Percentiles rank a stretch among this genome's conserved stretches.
These are phyloP conservation scores for Drosophila niveifrons DNA, from an alignment of 2,888 invertebrate species.

Conservation along the genomic window DNA sequence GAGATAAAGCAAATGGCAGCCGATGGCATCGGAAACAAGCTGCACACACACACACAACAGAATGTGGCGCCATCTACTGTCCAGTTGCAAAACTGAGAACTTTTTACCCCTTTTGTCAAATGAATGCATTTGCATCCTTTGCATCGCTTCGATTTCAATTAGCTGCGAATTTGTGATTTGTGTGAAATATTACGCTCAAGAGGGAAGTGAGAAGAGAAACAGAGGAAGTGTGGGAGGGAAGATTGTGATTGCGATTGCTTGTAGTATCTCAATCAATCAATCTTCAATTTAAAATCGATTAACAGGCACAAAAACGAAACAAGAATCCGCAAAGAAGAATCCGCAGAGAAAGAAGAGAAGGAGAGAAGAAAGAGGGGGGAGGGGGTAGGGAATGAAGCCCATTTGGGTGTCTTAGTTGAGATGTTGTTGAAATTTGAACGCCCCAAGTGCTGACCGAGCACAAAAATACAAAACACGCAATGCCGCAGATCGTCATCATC, in stretches of 20 bases:
- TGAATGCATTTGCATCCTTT: not conserved
- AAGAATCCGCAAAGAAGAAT: not conserved
- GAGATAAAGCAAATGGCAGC: conserved; percentile 22
- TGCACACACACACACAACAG: too few species aligned
- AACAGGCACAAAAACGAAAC: conserved; percentile 31
- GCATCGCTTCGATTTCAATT: conserved; percentile 33
- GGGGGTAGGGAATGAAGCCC: conserved; percentile 1
- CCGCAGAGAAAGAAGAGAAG: not conserved
- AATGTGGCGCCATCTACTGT: conserved; percentile 1
- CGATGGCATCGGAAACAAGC: conserved; percentile 34
- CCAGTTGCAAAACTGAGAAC: not conserved
- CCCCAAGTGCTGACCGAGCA: conserved; percentile 45
- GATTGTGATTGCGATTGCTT: conserved; percentile 5
- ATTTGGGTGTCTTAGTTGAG: conserved; percentile 52
- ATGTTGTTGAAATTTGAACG: conserved; percentile 66
- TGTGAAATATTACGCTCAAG: conserved; percentile 41
- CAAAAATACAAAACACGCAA: conserved; percentile 16
- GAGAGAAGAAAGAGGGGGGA: not conserved
- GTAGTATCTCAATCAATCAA: conserved; percentile 68
- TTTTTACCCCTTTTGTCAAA: not conserved
- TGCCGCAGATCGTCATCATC: conserved; percentile 43
- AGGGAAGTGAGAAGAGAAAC: not conserved
- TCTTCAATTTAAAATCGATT: conserved; percentile 72
- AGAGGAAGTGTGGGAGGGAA: not conserved
- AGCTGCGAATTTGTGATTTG: conserved; percentile 25